Evolutionary conservation across 2,113 vertebrate species (phyloP).

Genomic region (Mesoclemmys tuberculata): DNA sequence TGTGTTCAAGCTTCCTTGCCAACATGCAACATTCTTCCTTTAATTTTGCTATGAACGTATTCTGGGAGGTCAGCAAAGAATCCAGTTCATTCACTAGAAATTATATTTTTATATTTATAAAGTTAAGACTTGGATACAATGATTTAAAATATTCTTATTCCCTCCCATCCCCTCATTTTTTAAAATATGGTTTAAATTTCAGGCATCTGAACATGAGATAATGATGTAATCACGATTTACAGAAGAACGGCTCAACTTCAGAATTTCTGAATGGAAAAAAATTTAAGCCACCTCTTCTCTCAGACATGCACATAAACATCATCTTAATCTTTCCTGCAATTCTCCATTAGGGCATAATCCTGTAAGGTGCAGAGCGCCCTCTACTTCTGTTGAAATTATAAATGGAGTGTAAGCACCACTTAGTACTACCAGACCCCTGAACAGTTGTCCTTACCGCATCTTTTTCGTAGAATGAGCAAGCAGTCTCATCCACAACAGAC

Average conservation of each 20-base stretch:
- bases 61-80: conserved; percentile 88
- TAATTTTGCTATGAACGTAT: conserved; percentile 87
- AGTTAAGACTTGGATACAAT: background rate
- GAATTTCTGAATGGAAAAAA: background rate
- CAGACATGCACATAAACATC: background rate
- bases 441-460: background rate
- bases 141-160: background rate
- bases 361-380: background rate
- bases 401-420: background rate
- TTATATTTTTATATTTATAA: background rate
- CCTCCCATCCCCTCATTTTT: background rate
- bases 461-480: background rate
- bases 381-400: background rate
- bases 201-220: background rate
- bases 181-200: background rate
- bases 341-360: background rate
- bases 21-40: conserved; percentile 88
- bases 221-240: background rate
- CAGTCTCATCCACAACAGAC: background rate
- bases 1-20: conserved; percentile 83
- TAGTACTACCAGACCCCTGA: background rate
- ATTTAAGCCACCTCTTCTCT: background rate
- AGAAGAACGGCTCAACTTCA: conserved; percentile 24
- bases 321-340: background rate
- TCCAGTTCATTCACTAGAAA: conserved; percentile 88